Percentiles rank a stretch among this genome's conserved stretches.
These are phyloP conservation scores for Motacilla tschutschensis DNA, from an alignment of 2,113 vertebrate genomes.

Conservation along the genomic window DNA sequence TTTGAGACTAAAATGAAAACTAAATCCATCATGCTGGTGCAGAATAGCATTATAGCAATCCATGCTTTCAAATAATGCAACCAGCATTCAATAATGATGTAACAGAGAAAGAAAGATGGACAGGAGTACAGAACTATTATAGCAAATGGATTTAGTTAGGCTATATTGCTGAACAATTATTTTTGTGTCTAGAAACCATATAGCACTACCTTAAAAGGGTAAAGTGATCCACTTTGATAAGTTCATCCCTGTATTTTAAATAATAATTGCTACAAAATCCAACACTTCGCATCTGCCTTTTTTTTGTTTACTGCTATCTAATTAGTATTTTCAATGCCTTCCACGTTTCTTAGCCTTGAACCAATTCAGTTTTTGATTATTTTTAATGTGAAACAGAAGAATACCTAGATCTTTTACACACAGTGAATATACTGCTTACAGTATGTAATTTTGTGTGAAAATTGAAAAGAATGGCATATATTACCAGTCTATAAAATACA, in stretches of 20 bases:
- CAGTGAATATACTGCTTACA: constrained; percentile 43
- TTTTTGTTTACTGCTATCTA: constrained; percentile 19
- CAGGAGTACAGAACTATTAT: not conserved
- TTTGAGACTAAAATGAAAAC: constrained; percentile 71
- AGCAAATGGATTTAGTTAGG: constrained; percentile 57
- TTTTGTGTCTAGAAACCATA: constrained; percentile 8
- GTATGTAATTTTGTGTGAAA: constrained; percentile 67
- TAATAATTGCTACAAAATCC: constrained; percentile 8
- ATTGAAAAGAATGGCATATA: constrained; percentile 60
- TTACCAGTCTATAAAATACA: constrained; percentile 59
- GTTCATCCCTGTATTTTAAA: constrained; percentile 5
- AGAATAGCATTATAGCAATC: constrained; percentile 45
- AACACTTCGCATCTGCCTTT: not conserved
- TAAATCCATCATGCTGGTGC: constrained; percentile 43
- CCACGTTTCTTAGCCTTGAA: constrained; percentile 2
- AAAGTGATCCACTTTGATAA: constrained; percentile 17
- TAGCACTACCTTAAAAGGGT: constrained; percentile 8
- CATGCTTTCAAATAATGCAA: constrained; percentile 60
- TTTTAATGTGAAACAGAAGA: constrained; percentile 63
- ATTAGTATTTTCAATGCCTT: constrained; percentile 34
- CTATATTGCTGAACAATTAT: constrained; percentile 12
- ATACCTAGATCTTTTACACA: constrained; percentile 63
- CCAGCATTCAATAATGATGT: constrained; percentile 54
- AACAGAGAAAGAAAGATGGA: constrained; percentile 57
- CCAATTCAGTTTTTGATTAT: constrained; percentile 49